Evolutionary conservation across 2,113 vertebrate species (phyloP).

Genomic region (Cephalopterus ornatus): DNA sequence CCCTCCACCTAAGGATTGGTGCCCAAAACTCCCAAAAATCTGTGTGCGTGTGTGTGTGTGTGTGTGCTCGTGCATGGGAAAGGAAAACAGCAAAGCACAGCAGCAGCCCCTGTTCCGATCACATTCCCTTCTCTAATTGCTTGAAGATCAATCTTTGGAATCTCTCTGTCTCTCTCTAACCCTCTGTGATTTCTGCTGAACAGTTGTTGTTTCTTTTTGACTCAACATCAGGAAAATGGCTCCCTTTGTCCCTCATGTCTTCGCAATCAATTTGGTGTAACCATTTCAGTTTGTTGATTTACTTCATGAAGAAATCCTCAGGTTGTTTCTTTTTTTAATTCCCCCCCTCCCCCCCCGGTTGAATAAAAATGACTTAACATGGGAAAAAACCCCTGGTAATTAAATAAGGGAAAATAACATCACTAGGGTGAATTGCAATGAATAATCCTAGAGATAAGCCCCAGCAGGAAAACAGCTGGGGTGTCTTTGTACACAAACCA

Average conservation of each 20-base stretch:
- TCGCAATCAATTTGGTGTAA: conserved; percentile 6
- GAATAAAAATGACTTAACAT: conserved; percentile 49
- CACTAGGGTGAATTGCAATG: neutral
- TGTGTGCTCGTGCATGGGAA: neutral
- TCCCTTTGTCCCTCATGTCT: conserved; percentile 24
- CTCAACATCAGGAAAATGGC: conserved; percentile 8
- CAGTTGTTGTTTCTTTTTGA: conserved; percentile 4
- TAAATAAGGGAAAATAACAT: conserved; percentile 35
- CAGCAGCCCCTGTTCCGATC: neutral
- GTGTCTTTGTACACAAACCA: neutral
- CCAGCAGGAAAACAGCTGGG: conserved; percentile 50
- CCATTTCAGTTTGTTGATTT: neutral
- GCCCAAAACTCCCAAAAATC: neutral
- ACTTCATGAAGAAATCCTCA: neutral
- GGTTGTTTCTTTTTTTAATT: neutral
- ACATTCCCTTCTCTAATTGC: neutral
- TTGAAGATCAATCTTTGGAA: neutral
- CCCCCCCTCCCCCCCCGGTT: neutral
- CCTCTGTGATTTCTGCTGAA: neutral
- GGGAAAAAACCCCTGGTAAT: neutral
- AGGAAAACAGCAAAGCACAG: neutral
- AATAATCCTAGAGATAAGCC: conserved; percentile 15
- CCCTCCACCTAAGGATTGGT: rapidly evolving
- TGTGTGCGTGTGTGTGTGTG: too few species aligned
- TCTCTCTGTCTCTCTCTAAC: neutral